Base-by-base conservation (phyloP, 2,113 vertebrate genomes). In the Lamprotornis superbus region DNA sequence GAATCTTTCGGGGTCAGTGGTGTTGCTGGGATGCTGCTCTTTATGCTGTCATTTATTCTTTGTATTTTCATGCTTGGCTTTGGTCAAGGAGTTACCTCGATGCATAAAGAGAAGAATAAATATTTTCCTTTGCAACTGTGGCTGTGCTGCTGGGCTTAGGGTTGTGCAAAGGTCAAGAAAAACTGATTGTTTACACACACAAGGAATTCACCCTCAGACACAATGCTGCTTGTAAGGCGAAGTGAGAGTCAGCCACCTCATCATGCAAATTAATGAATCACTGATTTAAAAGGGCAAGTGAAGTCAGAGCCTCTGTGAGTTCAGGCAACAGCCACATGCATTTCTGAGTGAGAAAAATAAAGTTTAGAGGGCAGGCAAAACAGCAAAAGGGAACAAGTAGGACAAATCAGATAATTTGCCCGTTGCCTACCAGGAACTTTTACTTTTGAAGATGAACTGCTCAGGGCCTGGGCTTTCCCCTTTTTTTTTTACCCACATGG, bases 11-110 rank as follows among this genome's bases (percentile, higher is more conserved):
- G 63, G 60, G 53, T 75, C 90, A 78, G 25, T 25, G 52, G 76
- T 16, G 68, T 95, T 96, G 92, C 94, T 87, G 85, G 94, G 88
- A 96, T 89, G 64, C 92, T 92, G 64, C 61, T 95, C 69, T 83
- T 88, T 49, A 49, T 24, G 1, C 86, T 78, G 56, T 40, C 65
- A 78, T 42, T 90, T 94, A 87, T 75, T 71, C 76, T 37, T 37
- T 0, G 1, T 56, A 49, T 95, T 95, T 90, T 53, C 84, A 77
- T 12, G 56, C 88, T 83, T 92, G 71, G 92, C 60, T 88, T 57
- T 90, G 28, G 64, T 70, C 14, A n/a, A 86, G 88, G 82, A 86
- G 80, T 86, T 83, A 88, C 85, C 71, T 88, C 19, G 0, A 69
- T 31, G 85, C 50, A 59, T 75, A 67, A 83, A 81, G 59, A 83